Evolutionary conservation across 2,888 invertebrate species (phyloP).

Genomic region (Hecatera dysodea): DNA sequence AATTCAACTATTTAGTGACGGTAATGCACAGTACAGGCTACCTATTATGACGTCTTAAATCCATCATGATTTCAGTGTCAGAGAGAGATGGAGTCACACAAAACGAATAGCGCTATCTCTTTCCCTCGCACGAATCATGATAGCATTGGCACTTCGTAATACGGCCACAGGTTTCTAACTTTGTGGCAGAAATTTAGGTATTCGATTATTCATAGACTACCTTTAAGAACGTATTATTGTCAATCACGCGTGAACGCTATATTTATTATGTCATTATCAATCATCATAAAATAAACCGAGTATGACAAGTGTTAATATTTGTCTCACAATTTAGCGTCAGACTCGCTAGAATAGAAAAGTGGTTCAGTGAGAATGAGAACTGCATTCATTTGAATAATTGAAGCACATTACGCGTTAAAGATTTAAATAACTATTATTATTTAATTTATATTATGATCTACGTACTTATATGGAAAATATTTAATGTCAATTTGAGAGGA

Average conservation of each 20-base stretch:
- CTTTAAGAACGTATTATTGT: not conserved
- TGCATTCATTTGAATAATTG: not conserved
- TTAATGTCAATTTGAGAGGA: conserved; percentile 82
- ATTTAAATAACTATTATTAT: conserved; percentile 13
- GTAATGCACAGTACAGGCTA: too few relatives aligned
- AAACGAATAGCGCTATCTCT: too few relatives aligned
- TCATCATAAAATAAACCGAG: conserved; percentile 11
- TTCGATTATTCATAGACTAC: too few relatives aligned
- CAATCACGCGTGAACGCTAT: not conserved
- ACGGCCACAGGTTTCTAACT: too few relatives aligned
- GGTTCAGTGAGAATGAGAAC: not conserved
- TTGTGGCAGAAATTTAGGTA: not conserved
- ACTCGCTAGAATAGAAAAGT: conserved; percentile 4
- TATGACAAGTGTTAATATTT: conserved; percentile 5
- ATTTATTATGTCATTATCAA: conserved; percentile 10
- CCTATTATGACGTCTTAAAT: too few relatives aligned
- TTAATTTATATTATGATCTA: conserved; percentile 48
- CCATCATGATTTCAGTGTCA: too few relatives aligned
- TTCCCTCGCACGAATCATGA: too few relatives aligned
- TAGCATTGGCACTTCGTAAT: too few relatives aligned
- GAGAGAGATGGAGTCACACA: too few relatives aligned
- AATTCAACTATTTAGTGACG: too few relatives aligned
- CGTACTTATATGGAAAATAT: conserved; percentile 65
- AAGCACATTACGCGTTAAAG: conserved; percentile 32
- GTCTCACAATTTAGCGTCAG: conserved; percentile 2